Percentiles rank a stretch among this genome's conserved stretches.
Conservation (phyloP, 2,888 invertebrate species). For the Megastigmus dorsalis region DNA sequence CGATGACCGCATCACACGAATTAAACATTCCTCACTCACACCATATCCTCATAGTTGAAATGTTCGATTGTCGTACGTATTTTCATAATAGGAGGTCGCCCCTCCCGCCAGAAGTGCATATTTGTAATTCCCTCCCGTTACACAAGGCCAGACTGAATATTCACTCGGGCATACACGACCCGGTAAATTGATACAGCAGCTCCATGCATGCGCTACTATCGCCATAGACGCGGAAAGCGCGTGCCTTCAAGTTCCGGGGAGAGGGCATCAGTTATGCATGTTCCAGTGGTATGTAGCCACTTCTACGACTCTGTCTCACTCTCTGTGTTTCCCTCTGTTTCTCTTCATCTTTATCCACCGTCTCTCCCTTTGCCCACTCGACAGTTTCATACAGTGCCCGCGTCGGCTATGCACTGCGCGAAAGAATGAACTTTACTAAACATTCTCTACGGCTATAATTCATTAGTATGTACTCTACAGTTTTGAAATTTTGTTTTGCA, state of each 20-base stretch:
- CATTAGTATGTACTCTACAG: too few species aligned
- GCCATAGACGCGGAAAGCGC: constrained; percentile 13
- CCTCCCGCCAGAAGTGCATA: constrained; percentile 17
- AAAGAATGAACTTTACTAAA: too few species aligned
- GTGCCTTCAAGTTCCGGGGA: constrained; percentile 30
- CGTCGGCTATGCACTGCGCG: too few species aligned
- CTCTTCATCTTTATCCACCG: too few species aligned
- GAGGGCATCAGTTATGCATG: constrained; percentile 11
- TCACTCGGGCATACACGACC: constrained; percentile 20
- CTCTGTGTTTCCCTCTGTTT: not conserved
- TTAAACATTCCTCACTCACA: not conserved
- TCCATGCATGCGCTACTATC: not conserved
- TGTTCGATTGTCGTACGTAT: constrained; percentile 20
- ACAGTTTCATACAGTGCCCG: too few species aligned
- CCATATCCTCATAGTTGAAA: too few species aligned
- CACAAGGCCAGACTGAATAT: constrained; percentile 27
- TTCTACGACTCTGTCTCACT: too few species aligned
- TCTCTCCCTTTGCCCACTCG: too few species aligned
- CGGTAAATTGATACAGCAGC: constrained; percentile 45
- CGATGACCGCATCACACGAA: too few species aligned
- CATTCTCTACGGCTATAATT: too few species aligned
- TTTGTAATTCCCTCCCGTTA: constrained; percentile 44
- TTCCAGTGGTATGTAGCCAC: too few species aligned
- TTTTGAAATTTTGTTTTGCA: too few species aligned
- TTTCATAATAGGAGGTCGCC: constrained; percentile 19